Conservation (phyloP, 2,888 invertebrate genomes). For the Pemphredon lugubris region DNA sequence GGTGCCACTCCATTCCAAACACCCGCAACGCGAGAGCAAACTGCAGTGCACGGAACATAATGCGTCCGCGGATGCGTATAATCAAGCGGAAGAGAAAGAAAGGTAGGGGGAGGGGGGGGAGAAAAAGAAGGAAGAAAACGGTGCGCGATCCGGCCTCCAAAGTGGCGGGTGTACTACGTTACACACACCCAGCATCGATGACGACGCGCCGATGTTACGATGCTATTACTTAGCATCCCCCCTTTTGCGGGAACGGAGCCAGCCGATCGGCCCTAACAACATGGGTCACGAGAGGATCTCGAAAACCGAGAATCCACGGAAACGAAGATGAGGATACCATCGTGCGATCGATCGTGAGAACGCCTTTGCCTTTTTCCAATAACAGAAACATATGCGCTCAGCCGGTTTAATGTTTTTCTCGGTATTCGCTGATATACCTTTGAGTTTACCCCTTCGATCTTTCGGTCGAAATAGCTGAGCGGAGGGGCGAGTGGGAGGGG, state of each 20-base stretch:
- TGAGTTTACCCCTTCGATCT: background rate
- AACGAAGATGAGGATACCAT: constrained; percentile 9
- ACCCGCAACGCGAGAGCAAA: constrained; percentile 41
- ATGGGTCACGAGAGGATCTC: constrained; percentile 49
- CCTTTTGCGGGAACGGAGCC: constrained; percentile 22
- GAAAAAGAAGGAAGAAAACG: constrained; percentile 12
- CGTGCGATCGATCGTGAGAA: constrained; percentile 2
- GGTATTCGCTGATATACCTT: too few relatives aligned
- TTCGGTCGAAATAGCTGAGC: background rate
- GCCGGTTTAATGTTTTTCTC: background rate
- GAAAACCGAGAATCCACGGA: constrained; percentile 14
- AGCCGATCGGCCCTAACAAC: constrained; percentile 16
- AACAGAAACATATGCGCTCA: background rate
- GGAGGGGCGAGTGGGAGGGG: too few relatives aligned
- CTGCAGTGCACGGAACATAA: constrained; percentile 36
- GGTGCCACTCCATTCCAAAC: constrained; percentile 21
- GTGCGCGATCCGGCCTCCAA: constrained; percentile 55
- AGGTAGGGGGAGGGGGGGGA: constrained; percentile 19
- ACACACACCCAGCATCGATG: constrained; percentile 51
- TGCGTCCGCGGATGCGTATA: constrained; percentile 49
- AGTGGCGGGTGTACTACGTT: constrained; percentile 53
- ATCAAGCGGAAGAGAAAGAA: constrained; percentile 36
- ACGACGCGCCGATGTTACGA: constrained; percentile 68
- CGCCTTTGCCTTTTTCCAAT: background rate
- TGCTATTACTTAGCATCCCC: constrained; percentile 69